Evolutionary conservation across 2,113 vertebrate species (phyloP), one percentile per base, ranked within the genome.

Genomic region (Lanius ludovicianus): DNA sequence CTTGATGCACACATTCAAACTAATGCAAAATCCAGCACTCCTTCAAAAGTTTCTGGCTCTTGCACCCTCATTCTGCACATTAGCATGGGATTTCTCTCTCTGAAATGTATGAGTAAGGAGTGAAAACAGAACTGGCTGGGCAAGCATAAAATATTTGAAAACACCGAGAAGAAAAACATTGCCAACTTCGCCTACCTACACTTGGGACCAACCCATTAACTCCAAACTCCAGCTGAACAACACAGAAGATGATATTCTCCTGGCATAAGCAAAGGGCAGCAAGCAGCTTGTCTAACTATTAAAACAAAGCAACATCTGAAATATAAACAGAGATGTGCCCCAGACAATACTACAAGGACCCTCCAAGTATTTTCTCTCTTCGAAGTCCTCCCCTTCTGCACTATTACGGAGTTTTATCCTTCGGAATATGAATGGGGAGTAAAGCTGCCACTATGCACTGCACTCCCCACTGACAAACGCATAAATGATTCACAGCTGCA

Each of bases 401-500:
- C 88, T 78, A 86, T 82, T 83, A 86, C 60, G 23, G 65, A 90
- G 25, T 81, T 95, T 94, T 62, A 93, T 64, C 63, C 82, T 93
- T 81, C 7, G 23, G 78, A 85, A 82, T 88, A 95, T 74, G 92
- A 97, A 93, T 68, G 91, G 92, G 42, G 44, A 79, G 62, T 30
- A 86, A 87, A 90, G 59, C 49, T 5, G 55, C 70, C 77, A 56
- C 90, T 60, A 64, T 73, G 89, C 67, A n/a, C 88, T 89, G 74
- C 56, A 56, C 89, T 95, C 77, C 89, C 84, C 94, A 90, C 93
- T 94, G 92, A 95, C 90, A 93, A 94, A 96, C 1, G 7, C 64
- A 91, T 91, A 96, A 97, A 95, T 95, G 94, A 97, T 94, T 96
- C 95, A 96, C 84, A 92, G 95, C 87, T 94, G 94, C 53, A 13